These are phyloP conservation scores for Lichenostomus cassidix DNA, from an alignment of 2,113 vertebrate species.

Conservation along the genomic window DNA sequence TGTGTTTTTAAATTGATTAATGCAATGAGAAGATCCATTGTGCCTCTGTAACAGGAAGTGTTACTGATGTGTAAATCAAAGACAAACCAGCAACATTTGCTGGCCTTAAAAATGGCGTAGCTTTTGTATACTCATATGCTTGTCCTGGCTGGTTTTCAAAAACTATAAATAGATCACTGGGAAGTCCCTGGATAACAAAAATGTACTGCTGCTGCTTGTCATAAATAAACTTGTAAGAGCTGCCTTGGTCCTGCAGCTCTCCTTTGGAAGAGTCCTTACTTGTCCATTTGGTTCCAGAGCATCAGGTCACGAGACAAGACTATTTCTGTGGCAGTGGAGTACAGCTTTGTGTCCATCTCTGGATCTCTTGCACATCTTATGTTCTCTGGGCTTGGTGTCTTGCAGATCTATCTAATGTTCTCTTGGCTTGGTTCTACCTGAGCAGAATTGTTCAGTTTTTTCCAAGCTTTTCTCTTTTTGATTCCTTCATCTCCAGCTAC, in stretches of 20 bases:
- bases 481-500: background rate
- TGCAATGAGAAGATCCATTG: background rate
- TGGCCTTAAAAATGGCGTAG: slow-evolving; percentile 44
- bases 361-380: background rate
- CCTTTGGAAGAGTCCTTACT: background rate
- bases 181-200: slow-evolving; percentile 46
- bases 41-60: background rate
- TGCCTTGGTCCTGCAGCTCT: background rate
- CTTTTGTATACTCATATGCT: slow-evolving; percentile 46
- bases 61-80: slow-evolving; percentile 36
- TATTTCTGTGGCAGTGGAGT: background rate
- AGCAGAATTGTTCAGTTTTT: background rate
- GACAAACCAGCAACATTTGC: slow-evolving; percentile 38
- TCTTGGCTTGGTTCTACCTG: background rate
- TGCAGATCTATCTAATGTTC: background rate
- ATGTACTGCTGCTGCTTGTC: background rate
- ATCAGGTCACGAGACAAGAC: background rate
- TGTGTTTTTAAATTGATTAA: slow-evolving; percentile 2
- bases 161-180: slow-evolving; percentile 62
- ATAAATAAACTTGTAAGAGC: slow-evolving; percentile 21
- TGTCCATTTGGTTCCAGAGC: background rate
- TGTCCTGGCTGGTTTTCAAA: slow-evolving; percentile 35
- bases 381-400: background rate
- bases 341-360: background rate
- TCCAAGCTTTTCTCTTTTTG: background rate